Evolutionary conservation across 2,113 vertebrate genomes (phyloP).

Genomic region (Equus przewalskii): DNA sequence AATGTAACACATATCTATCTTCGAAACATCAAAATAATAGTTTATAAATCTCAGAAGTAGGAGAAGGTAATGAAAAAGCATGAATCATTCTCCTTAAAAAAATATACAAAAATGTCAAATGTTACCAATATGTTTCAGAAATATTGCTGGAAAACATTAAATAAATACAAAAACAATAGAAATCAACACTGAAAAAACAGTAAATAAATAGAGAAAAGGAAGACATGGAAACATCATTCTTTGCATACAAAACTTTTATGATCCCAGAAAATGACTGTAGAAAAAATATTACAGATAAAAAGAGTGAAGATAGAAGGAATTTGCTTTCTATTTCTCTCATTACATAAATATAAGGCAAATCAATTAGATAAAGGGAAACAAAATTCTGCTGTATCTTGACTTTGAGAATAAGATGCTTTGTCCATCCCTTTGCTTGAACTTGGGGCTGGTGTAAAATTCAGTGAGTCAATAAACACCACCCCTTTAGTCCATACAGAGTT

Average conservation of each 20-base stretch:
- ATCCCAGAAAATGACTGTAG: not conserved
- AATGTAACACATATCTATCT: not conserved
- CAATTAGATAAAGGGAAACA: not conserved
- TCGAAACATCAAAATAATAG: conserved; percentile 19
- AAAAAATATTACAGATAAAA: not conserved
- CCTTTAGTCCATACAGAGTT: not conserved
- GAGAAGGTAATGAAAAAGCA: conserved; percentile 24
- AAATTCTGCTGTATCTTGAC: not conserved
- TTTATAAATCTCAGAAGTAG: conserved; percentile 18
- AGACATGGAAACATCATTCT: not conserved
- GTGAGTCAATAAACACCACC: not conserved
- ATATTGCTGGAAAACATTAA: not conserved
- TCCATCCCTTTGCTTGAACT: not conserved
- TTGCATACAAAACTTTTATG: not conserved
- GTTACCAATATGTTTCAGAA: conserved; percentile 5
- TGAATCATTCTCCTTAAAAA: not conserved
- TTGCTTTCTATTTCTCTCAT: conserved; percentile 9
- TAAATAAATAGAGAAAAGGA: not conserved
- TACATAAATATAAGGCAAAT: not conserved
- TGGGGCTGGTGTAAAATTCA: not conserved
- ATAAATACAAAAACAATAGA: not conserved
- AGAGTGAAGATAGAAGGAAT: not conserved
- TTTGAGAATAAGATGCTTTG: not conserved
- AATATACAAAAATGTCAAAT: conserved; percentile 37
- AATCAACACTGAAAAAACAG: not conserved